A percentile compares a stretch with the other conserved stretches of the same genome.
phyloP scores from a whole-genome alignment of 1,140 invertebrate species.

The Caenorhabditis briggsae region DNA sequence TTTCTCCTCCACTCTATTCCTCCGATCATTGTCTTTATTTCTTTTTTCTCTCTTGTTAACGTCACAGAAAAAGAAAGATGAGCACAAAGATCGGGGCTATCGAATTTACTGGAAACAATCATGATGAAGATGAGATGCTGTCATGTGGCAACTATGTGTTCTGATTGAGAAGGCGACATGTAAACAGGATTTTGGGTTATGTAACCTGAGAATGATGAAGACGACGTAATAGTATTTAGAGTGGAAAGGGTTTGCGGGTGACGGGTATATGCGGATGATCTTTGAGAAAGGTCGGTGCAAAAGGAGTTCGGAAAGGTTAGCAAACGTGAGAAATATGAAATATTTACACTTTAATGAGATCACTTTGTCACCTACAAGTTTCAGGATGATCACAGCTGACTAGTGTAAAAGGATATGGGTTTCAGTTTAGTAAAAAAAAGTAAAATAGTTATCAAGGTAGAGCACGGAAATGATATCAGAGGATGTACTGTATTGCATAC shows the following conservation, averaged over 20 bases:
- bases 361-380: too few species aligned
- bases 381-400: too few species aligned
- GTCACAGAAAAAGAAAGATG: background rate
- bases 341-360: background rate
- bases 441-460: too few species aligned
- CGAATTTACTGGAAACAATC: constrained; percentile 13
- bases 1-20: constrained; percentile 45
- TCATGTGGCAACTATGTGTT: constrained; percentile 39
- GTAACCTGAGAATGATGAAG: constrained; percentile 13
- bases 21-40: constrained; percentile 36
- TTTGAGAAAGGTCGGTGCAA: background rate
- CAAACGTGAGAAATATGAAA: background rate
- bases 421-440: too few species aligned
- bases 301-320: background rate
- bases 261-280: background rate
- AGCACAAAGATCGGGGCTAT: constrained; percentile 27
- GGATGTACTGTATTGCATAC: too few species aligned
- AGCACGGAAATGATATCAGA: too few species aligned
- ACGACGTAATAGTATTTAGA: background rate
- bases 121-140: background rate
- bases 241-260: background rate
- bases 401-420: too few species aligned
- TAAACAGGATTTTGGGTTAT: background rate
- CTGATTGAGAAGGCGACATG: constrained; percentile 7
- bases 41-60: too few species aligned